A percentile compares a stretch with the other conserved stretches of the same genome.
Conservation (phyloP, 2,888 invertebrate genomes). For the Xestobium rufovillosum region DNA sequence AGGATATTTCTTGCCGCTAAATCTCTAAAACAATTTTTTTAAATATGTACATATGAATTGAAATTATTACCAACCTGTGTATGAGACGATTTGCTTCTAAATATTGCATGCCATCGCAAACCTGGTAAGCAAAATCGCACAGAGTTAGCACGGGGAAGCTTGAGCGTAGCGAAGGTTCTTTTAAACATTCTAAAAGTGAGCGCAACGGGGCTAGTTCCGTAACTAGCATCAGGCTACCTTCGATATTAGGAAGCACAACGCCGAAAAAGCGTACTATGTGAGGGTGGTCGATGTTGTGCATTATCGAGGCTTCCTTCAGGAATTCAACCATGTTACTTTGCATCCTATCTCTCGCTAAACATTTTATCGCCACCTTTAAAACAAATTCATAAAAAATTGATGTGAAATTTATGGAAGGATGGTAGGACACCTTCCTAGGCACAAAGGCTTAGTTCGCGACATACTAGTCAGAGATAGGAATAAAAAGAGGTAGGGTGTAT, state of each 20-base stretch:
- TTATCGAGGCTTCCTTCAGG: slow-evolving; percentile 95
- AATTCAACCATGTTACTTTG: slow-evolving; percentile 95
- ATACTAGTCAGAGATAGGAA: no score
- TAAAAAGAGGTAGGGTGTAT: no score
- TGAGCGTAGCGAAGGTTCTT: slow-evolving; percentile 82
- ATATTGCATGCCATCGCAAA: slow-evolving; percentile 97
- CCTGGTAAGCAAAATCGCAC: slow-evolving; percentile 93
- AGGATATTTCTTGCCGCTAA: slow-evolving; percentile 96
- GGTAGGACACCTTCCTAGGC: no score
- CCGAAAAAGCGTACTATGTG: slow-evolving; percentile 97
- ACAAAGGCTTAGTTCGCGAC: no score
- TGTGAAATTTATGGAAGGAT: not conserved
- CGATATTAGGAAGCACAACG: slow-evolving; percentile 79
- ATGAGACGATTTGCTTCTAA: slow-evolving; percentile 93
- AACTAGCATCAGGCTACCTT: slow-evolving; percentile 54
- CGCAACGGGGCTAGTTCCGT: slow-evolving; percentile 94
- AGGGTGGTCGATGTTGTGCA: slow-evolving; percentile 96
- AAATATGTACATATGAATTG: slow-evolving; percentile 7
- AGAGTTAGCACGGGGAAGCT: slow-evolving; percentile 88
- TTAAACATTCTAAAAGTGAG: slow-evolving; percentile 90
- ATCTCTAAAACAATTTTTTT: slow-evolving; percentile 58
- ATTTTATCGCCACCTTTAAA: slow-evolving; percentile 94
- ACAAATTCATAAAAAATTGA: slow-evolving; percentile 15
- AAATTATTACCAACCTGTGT: slow-evolving; percentile 57
- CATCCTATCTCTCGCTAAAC: slow-evolving; percentile 89